A percentile compares a stretch with the other conserved stretches of the same genome.
phyloP scores from a whole-genome alignment of 2,888 invertebrate species.

The Stictocephala bisonia region DNA sequence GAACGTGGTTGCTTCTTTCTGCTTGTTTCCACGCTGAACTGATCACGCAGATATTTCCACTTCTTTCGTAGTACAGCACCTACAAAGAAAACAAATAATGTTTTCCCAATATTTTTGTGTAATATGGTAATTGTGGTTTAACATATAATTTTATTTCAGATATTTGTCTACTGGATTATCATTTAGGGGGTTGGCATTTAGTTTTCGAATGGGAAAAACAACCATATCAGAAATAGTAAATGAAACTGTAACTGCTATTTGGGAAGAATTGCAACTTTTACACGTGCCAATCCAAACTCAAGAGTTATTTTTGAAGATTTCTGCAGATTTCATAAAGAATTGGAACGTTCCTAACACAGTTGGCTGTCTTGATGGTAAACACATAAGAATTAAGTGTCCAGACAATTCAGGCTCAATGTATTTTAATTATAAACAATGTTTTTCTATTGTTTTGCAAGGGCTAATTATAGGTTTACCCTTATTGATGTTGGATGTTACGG shows the following conservation, averaged over 20 bases:
- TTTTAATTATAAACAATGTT: conserved; percentile 43
- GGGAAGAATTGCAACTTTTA: conserved; percentile 44
- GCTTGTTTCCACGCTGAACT: conserved; percentile 36
- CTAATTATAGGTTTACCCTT: conserved; percentile 46
- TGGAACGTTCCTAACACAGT: conserved; percentile 45
- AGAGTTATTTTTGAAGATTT: too few species aligned
- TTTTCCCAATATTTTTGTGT: too few species aligned
- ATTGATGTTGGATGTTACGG: conserved; percentile 57
- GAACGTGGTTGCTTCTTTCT: conserved; percentile 36
- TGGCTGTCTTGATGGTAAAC: conserved; percentile 46
- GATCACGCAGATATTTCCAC: conserved; percentile 42
- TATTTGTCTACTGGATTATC: conserved; percentile 43
- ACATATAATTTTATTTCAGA: too few species aligned
- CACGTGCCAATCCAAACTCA: conserved; percentile 43
- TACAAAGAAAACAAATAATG: conserved; percentile 36
- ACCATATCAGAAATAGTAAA: conserved; percentile 43
- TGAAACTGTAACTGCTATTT: conserved; percentile 42
- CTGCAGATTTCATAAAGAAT: conserved; percentile 34
- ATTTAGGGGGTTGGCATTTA: conserved; percentile 47
- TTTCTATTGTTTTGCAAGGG: conserved; percentile 45
- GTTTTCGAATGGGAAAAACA: conserved; percentile 45
- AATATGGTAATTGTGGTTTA: too few species aligned
- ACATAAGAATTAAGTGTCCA: conserved; percentile 45
- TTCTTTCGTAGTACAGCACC: conserved; percentile 33
- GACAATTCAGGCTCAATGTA: conserved; percentile 40